These are phyloP conservation scores for Myotis vivesi DNA, from an alignment of 2,797 vertebrate species.

Conservation along the genomic window DNA sequence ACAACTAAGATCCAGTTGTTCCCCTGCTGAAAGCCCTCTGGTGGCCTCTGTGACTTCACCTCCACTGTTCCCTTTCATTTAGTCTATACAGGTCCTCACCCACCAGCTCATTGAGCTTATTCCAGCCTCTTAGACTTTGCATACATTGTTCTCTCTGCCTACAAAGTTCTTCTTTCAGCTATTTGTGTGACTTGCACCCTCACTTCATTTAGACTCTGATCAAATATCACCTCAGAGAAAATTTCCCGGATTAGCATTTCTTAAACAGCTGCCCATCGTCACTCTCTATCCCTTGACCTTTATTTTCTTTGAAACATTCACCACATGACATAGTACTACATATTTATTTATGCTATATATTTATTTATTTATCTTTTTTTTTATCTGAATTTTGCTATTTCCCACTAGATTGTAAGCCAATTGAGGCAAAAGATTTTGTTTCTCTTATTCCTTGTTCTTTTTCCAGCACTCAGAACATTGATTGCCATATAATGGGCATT, in stretches of 20 bases:
- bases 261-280: background rate
- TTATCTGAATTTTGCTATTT: constrained; percentile 12
- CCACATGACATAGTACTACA: background rate
- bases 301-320: constrained; percentile 22
- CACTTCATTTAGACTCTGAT: background rate
- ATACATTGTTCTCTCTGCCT: background rate
- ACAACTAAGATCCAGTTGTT: background rate
- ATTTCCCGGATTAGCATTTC: background rate
- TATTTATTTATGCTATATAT: background rate
- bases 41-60: background rate
- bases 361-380: background rate
- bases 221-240: background rate
- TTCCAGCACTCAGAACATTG: background rate
- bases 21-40: background rate
- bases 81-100: background rate
- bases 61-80: background rate
- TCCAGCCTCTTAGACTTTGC: constrained; percentile 5
- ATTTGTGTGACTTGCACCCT: background rate
- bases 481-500: background rate
- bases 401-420: background rate
- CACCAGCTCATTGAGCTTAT: background rate
- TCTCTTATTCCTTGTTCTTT: background rate
- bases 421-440: background rate
- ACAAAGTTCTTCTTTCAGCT: background rate
- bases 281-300: background rate